These are phyloP conservation scores for Drosophila bifasciata DNA, from an alignment of 1,140 invertebrate genomes.

Conservation along the genomic window DNA sequence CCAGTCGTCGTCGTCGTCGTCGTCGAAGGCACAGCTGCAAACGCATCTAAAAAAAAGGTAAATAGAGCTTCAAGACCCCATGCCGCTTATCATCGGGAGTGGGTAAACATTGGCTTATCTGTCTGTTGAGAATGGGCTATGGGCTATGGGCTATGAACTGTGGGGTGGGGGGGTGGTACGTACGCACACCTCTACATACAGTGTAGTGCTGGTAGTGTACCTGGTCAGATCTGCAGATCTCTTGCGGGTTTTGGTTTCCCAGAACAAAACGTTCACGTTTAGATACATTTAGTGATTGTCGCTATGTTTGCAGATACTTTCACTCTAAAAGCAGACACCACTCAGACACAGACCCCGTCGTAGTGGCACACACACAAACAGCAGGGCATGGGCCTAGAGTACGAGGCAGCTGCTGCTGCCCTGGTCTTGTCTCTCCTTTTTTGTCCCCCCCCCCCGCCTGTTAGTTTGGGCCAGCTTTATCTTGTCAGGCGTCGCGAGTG, in stretches of 20 bases:
- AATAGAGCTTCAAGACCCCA: slow-evolving; percentile 50
- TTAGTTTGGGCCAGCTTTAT: slow-evolving; percentile 55
- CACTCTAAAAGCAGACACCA: slow-evolving; percentile 27
- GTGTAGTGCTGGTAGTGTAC: neutral
- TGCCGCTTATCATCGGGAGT: slow-evolving; percentile 51
- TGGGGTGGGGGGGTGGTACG: too few relatives aligned
- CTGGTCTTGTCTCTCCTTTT: slow-evolving; percentile 55
- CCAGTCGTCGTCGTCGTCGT: slow-evolving; percentile 2
- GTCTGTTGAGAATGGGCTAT: neutral
- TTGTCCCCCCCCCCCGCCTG: slow-evolving; percentile 9
- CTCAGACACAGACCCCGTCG: slow-evolving; percentile 1
- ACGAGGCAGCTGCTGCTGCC: neutral
- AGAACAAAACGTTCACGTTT: slow-evolving; percentile 55
- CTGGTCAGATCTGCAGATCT: slow-evolving; percentile 42
- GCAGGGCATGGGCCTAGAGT: slow-evolving; percentile 3
- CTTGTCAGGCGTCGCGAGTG: slow-evolving; percentile 50
- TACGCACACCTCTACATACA: too few relatives aligned
- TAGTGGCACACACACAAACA: slow-evolving; percentile 5
- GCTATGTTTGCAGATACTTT: slow-evolving; percentile 41
- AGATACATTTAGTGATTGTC: slow-evolving; percentile 46
- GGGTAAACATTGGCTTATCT: slow-evolving; percentile 49
- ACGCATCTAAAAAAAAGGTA: slow-evolving; percentile 70
- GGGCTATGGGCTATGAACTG: too few relatives aligned
- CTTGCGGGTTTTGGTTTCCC: slow-evolving; percentile 30
- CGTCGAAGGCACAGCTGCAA: slow-evolving; percentile 33